Evolutionary conservation across 2,113 vertebrate genomes (phyloP), one percentile per base, ranked within the genome.

Genomic region (Takifugu bimaculatus): DNA sequence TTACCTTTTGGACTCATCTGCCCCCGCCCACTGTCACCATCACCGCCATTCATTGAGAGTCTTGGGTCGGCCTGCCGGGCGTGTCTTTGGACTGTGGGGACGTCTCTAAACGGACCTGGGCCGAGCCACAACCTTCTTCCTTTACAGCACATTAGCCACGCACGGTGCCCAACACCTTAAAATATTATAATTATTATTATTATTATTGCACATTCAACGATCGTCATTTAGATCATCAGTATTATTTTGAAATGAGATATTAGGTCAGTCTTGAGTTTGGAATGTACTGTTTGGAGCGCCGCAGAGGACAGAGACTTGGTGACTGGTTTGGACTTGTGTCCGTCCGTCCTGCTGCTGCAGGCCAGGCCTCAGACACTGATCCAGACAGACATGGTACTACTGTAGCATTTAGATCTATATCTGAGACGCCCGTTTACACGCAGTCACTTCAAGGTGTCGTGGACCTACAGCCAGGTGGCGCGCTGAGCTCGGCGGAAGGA

Each of bases 221-320:
- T 87, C 82, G 26, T 26, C 79, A 79, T 71, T 81, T 71, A 77
- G 67, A 59, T 57, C 58, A 53, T 81, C 84, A 87, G 84, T 87
- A 82, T 89, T 87, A 82, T 67, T 78, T 82, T 57, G 6, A 55
- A 55, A 65, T 63, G 52, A 26, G 57, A 59, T 73, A 20, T 4
- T 10, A 77, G 62, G 58, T 63, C 49, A 61, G 71, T 57, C 62
- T 68, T 70, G 54, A 35, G 60, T 61, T 63, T 27, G 1, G 47
- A 79, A 54, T 56, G 56, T 28, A 55, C 54, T 14, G 26, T 35
- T 72, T 54, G 13, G 42, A 55, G 61, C 52, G 51, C 55, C 9
- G 39, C 28, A 49, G 51, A 60, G 52, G 47, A 60, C 35, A 54
- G 60, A 57, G 49, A 56, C n/a, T 20, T 26, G 48, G 45, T 5